Conservation (phyloP, 2,797 vertebrate genomes). For the Distichodus sexfasciatus region DNA sequence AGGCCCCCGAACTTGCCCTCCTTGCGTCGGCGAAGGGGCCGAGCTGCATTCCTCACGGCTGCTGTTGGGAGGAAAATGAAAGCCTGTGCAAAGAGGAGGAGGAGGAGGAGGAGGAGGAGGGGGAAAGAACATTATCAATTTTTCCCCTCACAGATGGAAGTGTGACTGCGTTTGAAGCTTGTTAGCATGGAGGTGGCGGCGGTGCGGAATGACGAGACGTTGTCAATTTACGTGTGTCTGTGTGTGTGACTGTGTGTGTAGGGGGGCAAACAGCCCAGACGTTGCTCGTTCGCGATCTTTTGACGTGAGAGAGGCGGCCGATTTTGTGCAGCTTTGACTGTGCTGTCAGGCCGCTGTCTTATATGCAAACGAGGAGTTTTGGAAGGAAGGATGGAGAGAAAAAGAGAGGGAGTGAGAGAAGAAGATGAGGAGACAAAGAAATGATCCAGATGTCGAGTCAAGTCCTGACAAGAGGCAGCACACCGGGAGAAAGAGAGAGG, state of each 20-base stretch:
- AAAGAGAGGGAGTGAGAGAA: neutral
- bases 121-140: neutral
- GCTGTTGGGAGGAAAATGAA: slow-evolving; percentile 45
- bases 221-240: neutral
- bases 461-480: slow-evolving; percentile 18
- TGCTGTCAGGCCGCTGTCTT: slow-evolving; percentile 17
- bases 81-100: neutral
- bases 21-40: slow-evolving; percentile 33
- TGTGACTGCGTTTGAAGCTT: neutral
- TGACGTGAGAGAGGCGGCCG: slow-evolving; percentile 1
- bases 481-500: neutral
- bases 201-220: neutral
- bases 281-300: neutral
- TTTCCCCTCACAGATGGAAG: neutral
- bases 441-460: slow-evolving; percentile 41
- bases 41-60: slow-evolving; percentile 54
- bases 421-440: slow-evolving; percentile 10
- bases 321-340: slow-evolving; percentile 16
- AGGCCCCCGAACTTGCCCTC: slow-evolving; percentile 32
- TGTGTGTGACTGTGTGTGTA: neutral
- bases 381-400: too few relatives aligned
- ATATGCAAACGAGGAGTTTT: slow-evolving; percentile 9
- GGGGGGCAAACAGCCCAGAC: neutral
- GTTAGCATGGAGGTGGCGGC: neutral
- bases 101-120: neutral